Percentiles rank a stretch among this genome's conserved stretches.
Evolutionary conservation across 2,888 invertebrate genomes (phyloP).

Genomic region (Eudasyphora cyanicolor): DNA sequence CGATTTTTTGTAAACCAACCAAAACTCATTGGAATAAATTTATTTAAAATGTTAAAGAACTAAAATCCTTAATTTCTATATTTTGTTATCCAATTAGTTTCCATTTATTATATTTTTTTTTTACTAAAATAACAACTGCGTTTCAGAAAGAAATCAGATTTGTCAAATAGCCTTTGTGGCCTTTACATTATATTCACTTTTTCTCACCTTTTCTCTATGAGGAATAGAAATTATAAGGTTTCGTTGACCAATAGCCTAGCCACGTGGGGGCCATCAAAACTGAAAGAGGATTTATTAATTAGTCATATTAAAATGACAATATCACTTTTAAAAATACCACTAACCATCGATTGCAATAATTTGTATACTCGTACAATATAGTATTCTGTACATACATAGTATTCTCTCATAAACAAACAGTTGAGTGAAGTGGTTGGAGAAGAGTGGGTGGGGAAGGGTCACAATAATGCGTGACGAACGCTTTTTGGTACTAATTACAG

Average conservation of each 20-base stretch:
- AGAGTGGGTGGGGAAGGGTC: no score
- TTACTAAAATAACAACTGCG: no score
- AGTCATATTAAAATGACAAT: neutral
- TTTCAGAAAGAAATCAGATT: no score
- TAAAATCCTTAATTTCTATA: no score
- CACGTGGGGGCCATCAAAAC: neutral
- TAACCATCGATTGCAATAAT: no score
- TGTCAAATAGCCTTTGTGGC: constrained; percentile 1
- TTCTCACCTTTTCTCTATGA: neutral
- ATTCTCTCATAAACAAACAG: neutral
- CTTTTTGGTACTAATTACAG: neutral
- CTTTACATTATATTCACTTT: neutral
- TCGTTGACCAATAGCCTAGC: neutral
- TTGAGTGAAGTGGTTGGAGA: no score
- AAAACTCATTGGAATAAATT: no score
- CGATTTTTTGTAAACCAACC: no score
- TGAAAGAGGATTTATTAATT: constrained; percentile 25
- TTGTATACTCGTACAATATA: no score
- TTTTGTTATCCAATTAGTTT: no score
- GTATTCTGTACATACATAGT: neutral
- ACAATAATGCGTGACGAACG: neutral
- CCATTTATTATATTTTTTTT: no score
- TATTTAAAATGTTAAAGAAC: no score
- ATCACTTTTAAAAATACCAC: neutral
- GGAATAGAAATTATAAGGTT: neutral